Percentiles rank a stretch among this genome's conserved stretches.
phyloP scores from a whole-genome alignment of 2,797 vertebrate genomes.

The Mallotus villosus region DNA sequence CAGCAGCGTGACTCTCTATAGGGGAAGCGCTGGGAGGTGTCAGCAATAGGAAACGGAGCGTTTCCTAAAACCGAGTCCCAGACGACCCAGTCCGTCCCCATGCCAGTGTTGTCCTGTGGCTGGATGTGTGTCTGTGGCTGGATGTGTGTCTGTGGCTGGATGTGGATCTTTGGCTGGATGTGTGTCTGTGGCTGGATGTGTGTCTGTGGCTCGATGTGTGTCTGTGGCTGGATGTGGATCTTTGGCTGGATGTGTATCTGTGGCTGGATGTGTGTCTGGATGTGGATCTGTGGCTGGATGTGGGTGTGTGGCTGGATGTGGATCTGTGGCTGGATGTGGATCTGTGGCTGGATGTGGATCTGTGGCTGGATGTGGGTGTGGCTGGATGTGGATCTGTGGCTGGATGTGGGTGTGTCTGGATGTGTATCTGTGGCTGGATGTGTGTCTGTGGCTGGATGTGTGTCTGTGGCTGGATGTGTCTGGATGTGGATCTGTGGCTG shows the following conservation, averaged over 20 bases:
- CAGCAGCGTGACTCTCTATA: conserved; percentile 48
- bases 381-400: conserved; percentile 9
- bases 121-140: conserved; percentile 16
- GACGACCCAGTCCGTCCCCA: conserved; percentile 53
- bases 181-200: conserved; percentile 32
- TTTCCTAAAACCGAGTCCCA: conserved; percentile 68
- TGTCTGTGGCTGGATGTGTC: conserved; percentile 30
- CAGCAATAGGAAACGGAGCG: conserved; percentile 75
- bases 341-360: conserved; percentile 32
- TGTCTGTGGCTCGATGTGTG: conserved; percentile 26
- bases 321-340: conserved; percentile 29
- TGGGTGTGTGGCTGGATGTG: conserved; percentile 32
- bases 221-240: conserved; percentile 32
- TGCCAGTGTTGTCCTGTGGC: conserved; percentile 55
- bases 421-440: conserved; percentile 34
- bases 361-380: conserved; percentile 30
- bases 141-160: conserved; percentile 10
- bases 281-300: conserved; percentile 30
- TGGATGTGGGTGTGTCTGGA: too few species aligned
- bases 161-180: conserved; percentile 25
- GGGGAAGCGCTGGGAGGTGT: conserved; percentile 66
- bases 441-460: conserved; percentile 32
- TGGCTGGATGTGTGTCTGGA: conserved; percentile 37
- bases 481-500: conserved; percentile 32
- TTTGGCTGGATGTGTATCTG: conserved; percentile 32